Evolutionary conservation across 2,888 invertebrate genomes (phyloP).

Genomic region (Erannis defoliaria): DNA sequence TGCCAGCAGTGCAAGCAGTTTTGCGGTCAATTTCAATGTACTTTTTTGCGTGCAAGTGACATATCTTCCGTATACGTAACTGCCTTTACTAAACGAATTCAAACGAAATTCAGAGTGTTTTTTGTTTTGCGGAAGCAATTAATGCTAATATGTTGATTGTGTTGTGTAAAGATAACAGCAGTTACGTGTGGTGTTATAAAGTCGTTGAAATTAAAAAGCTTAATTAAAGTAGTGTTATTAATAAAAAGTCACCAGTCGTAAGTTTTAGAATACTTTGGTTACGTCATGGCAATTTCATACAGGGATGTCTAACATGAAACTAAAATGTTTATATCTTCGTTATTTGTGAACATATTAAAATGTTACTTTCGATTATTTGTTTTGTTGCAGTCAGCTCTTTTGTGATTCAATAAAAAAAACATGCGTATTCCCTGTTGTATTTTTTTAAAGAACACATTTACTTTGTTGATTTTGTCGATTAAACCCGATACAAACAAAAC

Average conservation of each 20-base stretch:
- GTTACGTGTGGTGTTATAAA: slow-evolving; percentile 11
- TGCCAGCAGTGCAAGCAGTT: no score
- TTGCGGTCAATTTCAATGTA: not conserved
- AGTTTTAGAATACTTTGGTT: not conserved
- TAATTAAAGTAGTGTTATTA: not conserved
- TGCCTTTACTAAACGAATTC: slow-evolving; percentile 42
- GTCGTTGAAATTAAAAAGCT: slow-evolving; percentile 15
- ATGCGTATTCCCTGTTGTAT: no score
- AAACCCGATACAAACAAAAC: no score
- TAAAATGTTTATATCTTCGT: no score
- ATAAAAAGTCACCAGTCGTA: not conserved
- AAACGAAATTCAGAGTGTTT: slow-evolving; percentile 35
- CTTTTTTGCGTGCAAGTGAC: not conserved
- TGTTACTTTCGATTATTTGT: no score
- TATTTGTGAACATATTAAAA: no score
- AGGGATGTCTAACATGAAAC: no score
- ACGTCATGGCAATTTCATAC: not conserved
- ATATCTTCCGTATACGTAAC: slow-evolving; percentile 5
- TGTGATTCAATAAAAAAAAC: no score
- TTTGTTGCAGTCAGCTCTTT: no score
- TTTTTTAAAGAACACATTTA: no score
- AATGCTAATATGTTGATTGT: slow-evolving; percentile 30
- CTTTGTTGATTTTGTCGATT: no score
- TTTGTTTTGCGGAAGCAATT: slow-evolving; percentile 35
- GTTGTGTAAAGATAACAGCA: slow-evolving; percentile 13